phyloP scores from a whole-genome alignment of 2,888 invertebrate genomes.

The Meteorus colon region DNA sequence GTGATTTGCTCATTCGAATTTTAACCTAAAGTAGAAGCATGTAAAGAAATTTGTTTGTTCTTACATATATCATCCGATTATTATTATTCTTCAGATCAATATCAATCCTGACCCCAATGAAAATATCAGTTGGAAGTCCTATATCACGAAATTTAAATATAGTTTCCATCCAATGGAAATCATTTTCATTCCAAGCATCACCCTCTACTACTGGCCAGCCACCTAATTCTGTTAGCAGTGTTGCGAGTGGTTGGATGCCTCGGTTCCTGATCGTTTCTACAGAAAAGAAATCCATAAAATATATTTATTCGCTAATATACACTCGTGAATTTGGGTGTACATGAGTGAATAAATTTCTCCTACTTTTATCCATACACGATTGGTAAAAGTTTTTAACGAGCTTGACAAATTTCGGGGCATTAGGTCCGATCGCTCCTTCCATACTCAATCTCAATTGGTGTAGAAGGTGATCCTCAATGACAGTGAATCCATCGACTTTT shows the following conservation, averaged over 20 bases:
- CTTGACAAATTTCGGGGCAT: slow-evolving; percentile 82
- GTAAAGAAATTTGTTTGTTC: slow-evolving; percentile 58
- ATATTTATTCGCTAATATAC: no score
- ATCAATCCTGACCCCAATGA: slow-evolving; percentile 91
- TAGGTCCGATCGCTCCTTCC: slow-evolving; percentile 76
- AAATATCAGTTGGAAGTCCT: slow-evolving; percentile 92
- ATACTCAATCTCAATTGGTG: slow-evolving; percentile 81
- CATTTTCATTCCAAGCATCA: slow-evolving; percentile 80
- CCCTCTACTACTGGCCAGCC: slow-evolving; percentile 95
- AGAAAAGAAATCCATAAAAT: no score
- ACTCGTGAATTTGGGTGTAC: no score
- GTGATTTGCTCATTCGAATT: no score
- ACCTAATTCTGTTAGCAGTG: slow-evolving; percentile 84
- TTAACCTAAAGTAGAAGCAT: no score
- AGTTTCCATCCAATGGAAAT: slow-evolving; percentile 87
- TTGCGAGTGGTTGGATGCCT: slow-evolving; percentile 83
- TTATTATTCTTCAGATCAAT: slow-evolving; percentile 93
- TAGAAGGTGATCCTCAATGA: slow-evolving; percentile 81
- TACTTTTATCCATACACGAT: slow-evolving; percentile 92
- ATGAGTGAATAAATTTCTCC: slow-evolving; percentile 67
- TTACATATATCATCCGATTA: slow-evolving; percentile 88
- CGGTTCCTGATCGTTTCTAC: slow-evolving; percentile 86
- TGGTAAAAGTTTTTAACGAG: slow-evolving; percentile 89
- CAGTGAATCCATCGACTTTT: slow-evolving; percentile 82
- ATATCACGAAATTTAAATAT: slow-evolving; percentile 86